phyloP scores from a whole-genome alignment of 2,797 vertebrate species.

The Caiman crocodilus region DNA sequence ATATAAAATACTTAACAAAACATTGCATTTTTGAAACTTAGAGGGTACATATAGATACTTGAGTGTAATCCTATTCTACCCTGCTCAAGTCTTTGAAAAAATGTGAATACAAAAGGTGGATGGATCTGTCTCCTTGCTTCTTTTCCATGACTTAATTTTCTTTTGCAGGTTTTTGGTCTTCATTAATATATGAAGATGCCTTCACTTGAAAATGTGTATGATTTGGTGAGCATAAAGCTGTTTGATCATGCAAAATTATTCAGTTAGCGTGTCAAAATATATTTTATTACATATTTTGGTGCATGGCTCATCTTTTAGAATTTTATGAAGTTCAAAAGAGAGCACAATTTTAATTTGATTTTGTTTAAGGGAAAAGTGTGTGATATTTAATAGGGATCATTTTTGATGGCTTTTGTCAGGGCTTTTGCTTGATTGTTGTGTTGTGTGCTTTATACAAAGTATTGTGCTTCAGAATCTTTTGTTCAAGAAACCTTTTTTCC shows the following conservation, averaged over 20 bases:
- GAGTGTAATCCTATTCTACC: too few relatives aligned
- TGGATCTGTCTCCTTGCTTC: too few relatives aligned
- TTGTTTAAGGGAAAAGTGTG: background rate
- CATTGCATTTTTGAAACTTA: background rate
- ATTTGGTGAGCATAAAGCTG: constrained; percentile 39
- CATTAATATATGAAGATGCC: too few relatives aligned
- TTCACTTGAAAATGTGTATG: background rate
- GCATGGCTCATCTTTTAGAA: constrained; percentile 29
- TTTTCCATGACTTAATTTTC: too few relatives aligned
- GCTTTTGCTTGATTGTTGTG: background rate
- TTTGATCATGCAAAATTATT: constrained; percentile 5
- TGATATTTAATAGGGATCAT: background rate
- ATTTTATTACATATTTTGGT: constrained; percentile 26
- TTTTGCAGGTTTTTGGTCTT: too few relatives aligned
- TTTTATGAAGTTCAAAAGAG: constrained; percentile 10
- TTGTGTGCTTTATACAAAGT: background rate
- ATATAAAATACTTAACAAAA: background rate
- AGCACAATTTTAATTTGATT: background rate
- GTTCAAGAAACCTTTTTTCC: background rate
- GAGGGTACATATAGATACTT: too few relatives aligned
- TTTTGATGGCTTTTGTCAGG: background rate
- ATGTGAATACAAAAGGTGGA: too few relatives aligned
- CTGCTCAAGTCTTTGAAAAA: too few relatives aligned
- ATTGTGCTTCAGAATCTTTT: background rate
- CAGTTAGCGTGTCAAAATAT: constrained; percentile 14